Conservation (phyloP, 2,797 vertebrate species). For the Gymnoscopelus microlampas region DNA sequence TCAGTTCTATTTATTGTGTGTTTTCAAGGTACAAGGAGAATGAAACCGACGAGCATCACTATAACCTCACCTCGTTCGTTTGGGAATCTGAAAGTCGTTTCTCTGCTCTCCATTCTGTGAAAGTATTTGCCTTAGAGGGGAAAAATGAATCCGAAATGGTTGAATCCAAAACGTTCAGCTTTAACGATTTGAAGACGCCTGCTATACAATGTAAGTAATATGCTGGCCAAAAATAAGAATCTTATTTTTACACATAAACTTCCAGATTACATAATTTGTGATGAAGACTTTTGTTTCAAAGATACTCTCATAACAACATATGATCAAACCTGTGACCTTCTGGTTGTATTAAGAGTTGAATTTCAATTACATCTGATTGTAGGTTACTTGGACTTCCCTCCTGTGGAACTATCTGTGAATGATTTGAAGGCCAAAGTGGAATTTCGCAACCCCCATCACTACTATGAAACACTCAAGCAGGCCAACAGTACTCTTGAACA, state of each 20-base stretch:
- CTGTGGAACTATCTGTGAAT: background rate
- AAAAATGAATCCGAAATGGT: accelerated
- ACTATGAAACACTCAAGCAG: constrained; percentile 40
- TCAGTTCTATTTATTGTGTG: background rate
- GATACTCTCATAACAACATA: too few relatives aligned
- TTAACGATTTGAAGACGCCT: accelerated
- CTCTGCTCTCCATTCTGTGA: background rate
- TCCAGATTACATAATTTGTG: too few relatives aligned
- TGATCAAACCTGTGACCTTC: too few relatives aligned
- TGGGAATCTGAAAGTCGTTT: background rate
- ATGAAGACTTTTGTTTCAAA: too few relatives aligned
- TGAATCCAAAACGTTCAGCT: background rate
- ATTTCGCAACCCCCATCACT: constrained; percentile 62
- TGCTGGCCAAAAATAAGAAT: too few relatives aligned
- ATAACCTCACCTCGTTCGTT: constrained; percentile 42
- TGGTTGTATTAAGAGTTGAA: too few relatives aligned
- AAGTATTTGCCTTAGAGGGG: constrained; percentile 31
- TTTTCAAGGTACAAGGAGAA: background rate
- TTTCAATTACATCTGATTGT: background rate
- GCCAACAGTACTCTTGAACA: background rate
- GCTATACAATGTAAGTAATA: constrained; percentile 44
- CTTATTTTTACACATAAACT: too few relatives aligned
- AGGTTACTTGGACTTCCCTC: constrained; percentile 72
- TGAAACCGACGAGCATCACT: constrained; percentile 7
- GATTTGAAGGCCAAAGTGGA: background rate